These are phyloP conservation scores for Eupithecia subfuscata DNA, from an alignment of 2,888 invertebrate genomes.

Conservation along the genomic window DNA sequence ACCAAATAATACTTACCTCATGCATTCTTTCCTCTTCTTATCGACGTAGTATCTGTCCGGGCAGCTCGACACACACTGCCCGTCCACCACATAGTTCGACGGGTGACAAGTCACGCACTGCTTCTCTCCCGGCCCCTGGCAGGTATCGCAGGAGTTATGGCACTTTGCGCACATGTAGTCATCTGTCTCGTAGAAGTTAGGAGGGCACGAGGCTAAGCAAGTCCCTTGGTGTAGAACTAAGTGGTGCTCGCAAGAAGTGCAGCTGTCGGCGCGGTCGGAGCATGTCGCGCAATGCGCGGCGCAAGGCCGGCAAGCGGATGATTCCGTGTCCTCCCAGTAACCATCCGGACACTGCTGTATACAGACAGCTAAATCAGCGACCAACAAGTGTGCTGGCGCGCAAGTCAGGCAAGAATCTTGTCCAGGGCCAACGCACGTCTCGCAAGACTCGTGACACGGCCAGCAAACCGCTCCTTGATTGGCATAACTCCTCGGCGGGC, in stretches of 20 bases:
- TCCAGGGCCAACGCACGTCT: constrained; percentile 94
- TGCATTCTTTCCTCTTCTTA: constrained; percentile 91
- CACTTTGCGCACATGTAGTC: constrained; percentile 93
- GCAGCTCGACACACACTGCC: constrained; percentile 89
- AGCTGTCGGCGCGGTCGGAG: constrained; percentile 91
- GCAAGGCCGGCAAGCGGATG: constrained; percentile 92
- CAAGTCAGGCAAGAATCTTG: constrained; percentile 94
- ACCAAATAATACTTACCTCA: constrained; percentile 75
- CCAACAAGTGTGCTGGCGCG: constrained; percentile 92
- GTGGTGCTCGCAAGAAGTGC: constrained; percentile 95
- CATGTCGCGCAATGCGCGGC: constrained; percentile 94
- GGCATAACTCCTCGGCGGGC: constrained; percentile 93
- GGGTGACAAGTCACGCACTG: constrained; percentile 93
- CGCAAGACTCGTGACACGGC: constrained; percentile 95
- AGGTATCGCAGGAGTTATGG: constrained; percentile 91
- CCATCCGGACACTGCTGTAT: constrained; percentile 85
- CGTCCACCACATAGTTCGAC: constrained; percentile 88
- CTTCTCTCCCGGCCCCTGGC: constrained; percentile 89
- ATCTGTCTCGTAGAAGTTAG: constrained; percentile 92
- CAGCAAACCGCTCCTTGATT: constrained; percentile 92
- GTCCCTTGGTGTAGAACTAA: constrained; percentile 91
- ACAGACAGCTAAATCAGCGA: constrained; percentile 93
- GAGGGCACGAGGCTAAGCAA: constrained; percentile 93
- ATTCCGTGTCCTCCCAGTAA: constrained; percentile 91
- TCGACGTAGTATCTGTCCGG: constrained; percentile 90